Conservation (phyloP, 1,140 invertebrate species). For the Phymorhynchus buccinoides region DNA sequence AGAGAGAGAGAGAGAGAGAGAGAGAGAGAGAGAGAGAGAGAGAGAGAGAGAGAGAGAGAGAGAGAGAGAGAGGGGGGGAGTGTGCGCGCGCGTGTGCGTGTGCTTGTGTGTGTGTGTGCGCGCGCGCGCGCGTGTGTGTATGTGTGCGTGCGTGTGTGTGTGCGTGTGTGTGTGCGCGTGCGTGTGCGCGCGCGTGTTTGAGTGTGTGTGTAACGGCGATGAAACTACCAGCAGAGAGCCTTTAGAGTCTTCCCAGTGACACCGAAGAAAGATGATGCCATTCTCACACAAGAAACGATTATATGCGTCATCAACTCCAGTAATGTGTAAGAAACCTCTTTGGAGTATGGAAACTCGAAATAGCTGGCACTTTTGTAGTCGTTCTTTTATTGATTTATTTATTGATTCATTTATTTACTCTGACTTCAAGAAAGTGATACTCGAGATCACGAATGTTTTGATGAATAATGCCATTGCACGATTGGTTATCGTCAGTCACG, state of each 20-base stretch:
- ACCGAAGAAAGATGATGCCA: not conserved
- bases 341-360: too few relatives aligned
- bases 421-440: too few relatives aligned
- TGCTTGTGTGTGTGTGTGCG: slow-evolving; percentile 9
- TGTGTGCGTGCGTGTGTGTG: not conserved
- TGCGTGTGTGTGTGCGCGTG: not conserved
- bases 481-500: too few relatives aligned
- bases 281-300: not conserved
- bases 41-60: not conserved
- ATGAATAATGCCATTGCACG: too few relatives aligned
- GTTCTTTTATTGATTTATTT: too few relatives aligned
- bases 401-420: too few relatives aligned
- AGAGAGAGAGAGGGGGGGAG: not conserved
- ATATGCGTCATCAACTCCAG: not conserved
- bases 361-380: too few relatives aligned
- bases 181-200: not conserved
- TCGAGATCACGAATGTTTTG: too few relatives aligned
- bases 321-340: not conserved
- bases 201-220: slow-evolving; percentile 13
- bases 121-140: not conserved
- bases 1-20: too few relatives aligned
- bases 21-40: not conserved
- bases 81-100: not conserved
- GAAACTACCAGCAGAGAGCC: too few relatives aligned
- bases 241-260: not conserved